Conservation (phyloP, 2,888 invertebrate genomes). For the Crioceris asparagi region DNA sequence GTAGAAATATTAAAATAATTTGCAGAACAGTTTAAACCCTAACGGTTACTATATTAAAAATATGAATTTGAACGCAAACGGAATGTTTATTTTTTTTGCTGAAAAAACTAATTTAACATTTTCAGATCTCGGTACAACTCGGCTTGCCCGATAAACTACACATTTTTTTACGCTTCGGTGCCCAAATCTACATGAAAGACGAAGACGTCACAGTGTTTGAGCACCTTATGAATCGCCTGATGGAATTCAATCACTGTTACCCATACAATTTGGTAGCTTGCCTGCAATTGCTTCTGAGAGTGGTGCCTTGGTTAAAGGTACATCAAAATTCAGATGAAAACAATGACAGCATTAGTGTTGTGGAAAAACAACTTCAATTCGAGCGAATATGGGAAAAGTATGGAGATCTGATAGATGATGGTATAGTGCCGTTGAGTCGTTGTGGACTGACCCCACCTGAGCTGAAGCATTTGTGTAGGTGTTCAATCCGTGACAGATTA, state of each 20-base stretch:
- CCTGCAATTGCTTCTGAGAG: constrained; percentile 55
- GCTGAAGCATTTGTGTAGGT: constrained; percentile 65
- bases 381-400: constrained; percentile 30
- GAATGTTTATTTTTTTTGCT: too few species aligned
- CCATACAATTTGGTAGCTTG: constrained; percentile 61
- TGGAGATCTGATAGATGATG: constrained; percentile 45
- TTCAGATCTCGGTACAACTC: constrained; percentile 50
- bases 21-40: too few species aligned
- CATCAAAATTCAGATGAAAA: too few species aligned
- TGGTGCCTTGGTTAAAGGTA: constrained; percentile 48
- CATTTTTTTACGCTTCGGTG: constrained; percentile 62
- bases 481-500: constrained; percentile 53
- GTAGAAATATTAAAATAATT: too few species aligned
- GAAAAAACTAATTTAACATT: constrained; percentile 2
- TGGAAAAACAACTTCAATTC: constrained; percentile 4
- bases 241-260: constrained; percentile 44
- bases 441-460: constrained; percentile 56
- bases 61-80: too few species aligned
- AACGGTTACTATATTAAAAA: too few species aligned
- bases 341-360: constrained; percentile 27
- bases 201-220: constrained; percentile 52
- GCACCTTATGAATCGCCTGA: constrained; percentile 38
- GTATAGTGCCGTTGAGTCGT: constrained; percentile 45
- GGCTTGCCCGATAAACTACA: constrained; percentile 64
- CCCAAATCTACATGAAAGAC: constrained; percentile 48